Evolutionary conservation across 2,113 vertebrate genomes (phyloP).

Genomic region (Gnathochromis pfefferi): DNA sequence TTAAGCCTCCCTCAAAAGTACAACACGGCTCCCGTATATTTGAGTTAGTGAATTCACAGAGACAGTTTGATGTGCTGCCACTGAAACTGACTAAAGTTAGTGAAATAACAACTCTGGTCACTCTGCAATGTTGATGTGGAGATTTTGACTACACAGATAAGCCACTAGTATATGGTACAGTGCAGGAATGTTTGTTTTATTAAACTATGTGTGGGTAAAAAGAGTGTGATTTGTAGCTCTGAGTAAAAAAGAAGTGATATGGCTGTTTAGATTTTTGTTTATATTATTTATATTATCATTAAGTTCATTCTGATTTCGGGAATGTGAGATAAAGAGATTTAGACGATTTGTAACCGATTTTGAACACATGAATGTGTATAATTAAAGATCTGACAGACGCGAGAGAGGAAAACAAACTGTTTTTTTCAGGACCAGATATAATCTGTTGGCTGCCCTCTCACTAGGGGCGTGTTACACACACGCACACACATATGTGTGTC

Average conservation of each 20-base stretch:
- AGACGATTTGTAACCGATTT: background rate
- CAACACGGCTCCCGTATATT: accelerated
- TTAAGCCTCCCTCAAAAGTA: background rate
- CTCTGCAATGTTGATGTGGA: background rate
- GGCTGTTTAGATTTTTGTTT: background rate
- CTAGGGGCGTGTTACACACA: accelerated
- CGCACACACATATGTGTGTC: accelerated
- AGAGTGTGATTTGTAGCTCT: background rate
- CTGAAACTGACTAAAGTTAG: background rate
- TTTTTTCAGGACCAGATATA: background rate
- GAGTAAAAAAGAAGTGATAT: too few species aligned
- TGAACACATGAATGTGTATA: background rate
- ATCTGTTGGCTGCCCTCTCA: background rate
- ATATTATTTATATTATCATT: background rate
- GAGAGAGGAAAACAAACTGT: accelerated
- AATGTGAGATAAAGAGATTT: background rate
- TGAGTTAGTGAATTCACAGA: background rate
- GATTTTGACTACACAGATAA: background rate
- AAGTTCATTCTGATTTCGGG: background rate
- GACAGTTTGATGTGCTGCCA: background rate
- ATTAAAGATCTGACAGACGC: background rate
- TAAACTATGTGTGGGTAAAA: background rate
- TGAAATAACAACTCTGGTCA: accelerated
- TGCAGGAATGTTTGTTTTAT: background rate
- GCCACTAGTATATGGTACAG: background rate